phyloP scores from a whole-genome alignment of 2,888 invertebrate genomes.

The Spicauda simplicius region DNA sequence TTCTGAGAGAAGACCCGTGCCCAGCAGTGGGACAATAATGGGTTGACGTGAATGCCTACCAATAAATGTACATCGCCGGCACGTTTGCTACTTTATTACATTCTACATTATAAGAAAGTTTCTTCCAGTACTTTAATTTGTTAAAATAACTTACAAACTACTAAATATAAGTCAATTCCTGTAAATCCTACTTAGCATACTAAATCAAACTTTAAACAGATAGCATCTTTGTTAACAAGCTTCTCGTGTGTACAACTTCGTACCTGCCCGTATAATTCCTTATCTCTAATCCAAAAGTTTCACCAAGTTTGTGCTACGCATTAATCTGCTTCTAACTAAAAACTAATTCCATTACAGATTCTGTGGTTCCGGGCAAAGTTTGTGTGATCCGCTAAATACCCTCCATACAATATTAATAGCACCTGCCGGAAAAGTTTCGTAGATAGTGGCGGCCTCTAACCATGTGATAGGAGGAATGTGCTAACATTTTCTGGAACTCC shows the following conservation, averaged over 20 bases:
- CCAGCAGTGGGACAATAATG: too few species aligned
- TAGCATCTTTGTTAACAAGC: neutral
- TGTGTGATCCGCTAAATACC: conserved; percentile 20
- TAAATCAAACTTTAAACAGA: neutral
- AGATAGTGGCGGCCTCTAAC: neutral
- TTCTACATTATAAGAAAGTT: too few species aligned
- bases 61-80: too few species aligned
- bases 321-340: conserved; percentile 30
- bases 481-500: too few species aligned
- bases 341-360: conserved; percentile 33
- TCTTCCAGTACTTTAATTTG: too few species aligned
- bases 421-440: conserved; percentile 5
- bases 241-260: conserved; percentile 7
- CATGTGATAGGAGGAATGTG: too few species aligned
- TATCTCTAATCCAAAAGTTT: conserved; percentile 23
- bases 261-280: conserved; percentile 29
- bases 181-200: too few species aligned
- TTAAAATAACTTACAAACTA: too few species aligned
- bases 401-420: conserved; percentile 20
- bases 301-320: conserved; percentile 25
- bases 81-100: too few species aligned
- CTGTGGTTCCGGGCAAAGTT: conserved; percentile 22
- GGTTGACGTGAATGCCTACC: too few species aligned
- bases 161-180: too few species aligned
- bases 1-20: too few species aligned